These are phyloP conservation scores for Phenganax stokvisi DNA, from an alignment of 92 coral and sea anemone genomes.

Conservation along the genomic window DNA sequence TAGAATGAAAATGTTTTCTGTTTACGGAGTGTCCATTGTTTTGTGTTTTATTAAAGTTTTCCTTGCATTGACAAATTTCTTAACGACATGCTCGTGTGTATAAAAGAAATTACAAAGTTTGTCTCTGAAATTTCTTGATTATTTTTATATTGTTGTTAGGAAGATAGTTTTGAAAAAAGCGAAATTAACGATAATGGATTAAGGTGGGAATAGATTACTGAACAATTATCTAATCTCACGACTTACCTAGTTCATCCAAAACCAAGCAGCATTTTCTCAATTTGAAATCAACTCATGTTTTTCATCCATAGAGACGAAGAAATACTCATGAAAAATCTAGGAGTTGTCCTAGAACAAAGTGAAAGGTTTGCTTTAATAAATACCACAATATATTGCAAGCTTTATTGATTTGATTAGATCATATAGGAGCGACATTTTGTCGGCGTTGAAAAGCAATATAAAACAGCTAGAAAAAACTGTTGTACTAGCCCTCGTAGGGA, in stretches of 20 bases:
- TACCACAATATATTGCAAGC: not conserved
- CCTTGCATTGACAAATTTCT: no score
- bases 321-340: constrained; percentile 18
- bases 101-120: no score
- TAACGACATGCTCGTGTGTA: no score
- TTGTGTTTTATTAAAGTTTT: no score
- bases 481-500: no score
- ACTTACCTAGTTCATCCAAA: not conserved
- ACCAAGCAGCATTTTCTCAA: not conserved
- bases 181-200: constrained; percentile 17
- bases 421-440: not conserved
- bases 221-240: not conserved
- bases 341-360: constrained; percentile 2
- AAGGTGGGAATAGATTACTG: not conserved
- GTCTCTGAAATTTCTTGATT: not conserved
- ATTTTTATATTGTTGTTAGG: not conserved
- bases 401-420: not conserved
- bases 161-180: constrained; percentile 38
- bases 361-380: constrained; percentile 4
- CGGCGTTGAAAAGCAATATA: no score
- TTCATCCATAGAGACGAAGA: constrained; percentile 7
- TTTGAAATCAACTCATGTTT: not conserved
- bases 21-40: no score
- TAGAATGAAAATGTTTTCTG: no score
- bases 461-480: no score